These are phyloP conservation scores for Aspidiotus rigidus DNA, from an alignment of 2,888 invertebrate genomes.

Conservation along the genomic window DNA sequence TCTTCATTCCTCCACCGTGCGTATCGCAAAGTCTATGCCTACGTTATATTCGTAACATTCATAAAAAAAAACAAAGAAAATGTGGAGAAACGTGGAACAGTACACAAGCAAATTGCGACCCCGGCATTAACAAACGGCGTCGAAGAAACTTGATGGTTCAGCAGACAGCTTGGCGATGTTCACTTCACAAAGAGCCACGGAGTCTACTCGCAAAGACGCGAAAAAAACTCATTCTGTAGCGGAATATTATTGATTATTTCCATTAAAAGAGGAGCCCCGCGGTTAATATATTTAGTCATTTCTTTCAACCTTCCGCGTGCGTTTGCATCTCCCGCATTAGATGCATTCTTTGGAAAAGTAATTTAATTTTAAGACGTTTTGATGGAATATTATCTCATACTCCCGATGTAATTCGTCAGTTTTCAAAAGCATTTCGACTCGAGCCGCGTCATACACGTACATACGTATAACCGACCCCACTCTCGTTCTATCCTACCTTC, in stretches of 20 bases:
- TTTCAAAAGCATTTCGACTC: conserved; percentile 25
- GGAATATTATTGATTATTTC: conserved; percentile 28
- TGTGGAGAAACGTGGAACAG: too few species aligned
- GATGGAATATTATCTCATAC: conserved; percentile 30
- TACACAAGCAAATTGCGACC: too few species aligned
- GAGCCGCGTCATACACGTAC: conserved; percentile 3
- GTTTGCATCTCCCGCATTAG: conserved; percentile 4
- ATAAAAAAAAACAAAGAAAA: too few species aligned
- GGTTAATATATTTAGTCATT: conserved; percentile 24
- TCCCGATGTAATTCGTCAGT: conserved; percentile 30
- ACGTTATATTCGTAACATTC: too few species aligned
- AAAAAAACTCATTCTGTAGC: conserved; percentile 11
- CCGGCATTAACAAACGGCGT: too few species aligned
- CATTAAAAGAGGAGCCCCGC: conserved; percentile 25
- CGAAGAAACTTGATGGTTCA: too few species aligned
- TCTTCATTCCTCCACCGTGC: too few species aligned
- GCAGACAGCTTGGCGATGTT: conserved; percentile 30
- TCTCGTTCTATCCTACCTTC: too few species aligned
- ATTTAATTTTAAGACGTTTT: conserved; percentile 34
- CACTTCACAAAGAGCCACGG: conserved; percentile 20
- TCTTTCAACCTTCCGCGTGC: conserved; percentile 11
- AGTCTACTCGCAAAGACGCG: conserved; percentile 16
- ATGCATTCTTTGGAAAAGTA: conserved; percentile 31
- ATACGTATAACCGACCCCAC: not conserved
- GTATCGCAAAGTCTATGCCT: too few species aligned